Conservation (phyloP, 2,797 vertebrate genomes). For the Cephalopachus bancanus region DNA sequence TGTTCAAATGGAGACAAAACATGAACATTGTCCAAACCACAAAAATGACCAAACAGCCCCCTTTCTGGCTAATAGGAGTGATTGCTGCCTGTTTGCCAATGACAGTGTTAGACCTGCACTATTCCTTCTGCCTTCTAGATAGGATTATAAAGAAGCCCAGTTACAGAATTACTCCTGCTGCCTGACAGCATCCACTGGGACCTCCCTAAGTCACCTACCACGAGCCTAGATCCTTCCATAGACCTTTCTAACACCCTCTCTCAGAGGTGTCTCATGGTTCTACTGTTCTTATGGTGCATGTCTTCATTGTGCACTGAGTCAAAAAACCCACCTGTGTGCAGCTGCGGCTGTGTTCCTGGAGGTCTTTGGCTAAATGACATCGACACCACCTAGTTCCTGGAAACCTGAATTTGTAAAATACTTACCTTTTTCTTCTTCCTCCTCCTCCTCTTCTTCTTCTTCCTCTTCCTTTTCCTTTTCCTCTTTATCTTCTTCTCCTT, state of each 20-base stretch:
- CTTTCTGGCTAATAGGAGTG: too few relatives aligned
- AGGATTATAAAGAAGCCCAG: not conserved
- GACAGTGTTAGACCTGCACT: not conserved
- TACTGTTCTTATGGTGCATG: accelerated
- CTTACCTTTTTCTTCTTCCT: not conserved
- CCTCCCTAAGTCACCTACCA: not conserved
- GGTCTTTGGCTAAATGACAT: not conserved
- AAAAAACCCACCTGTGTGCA: not conserved
- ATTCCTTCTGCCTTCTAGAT: not conserved
- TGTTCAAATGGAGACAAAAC: not conserved
- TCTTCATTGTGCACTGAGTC: not conserved
- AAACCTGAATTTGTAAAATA: not conserved
- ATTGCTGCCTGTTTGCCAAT: not conserved
- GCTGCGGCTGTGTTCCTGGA: not conserved
- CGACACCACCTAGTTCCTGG: not conserved
- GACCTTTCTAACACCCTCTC: not conserved
- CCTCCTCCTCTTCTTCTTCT: too few relatives aligned
- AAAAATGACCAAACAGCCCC: not conserved
- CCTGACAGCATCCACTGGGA: not conserved
- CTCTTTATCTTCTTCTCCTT: too few relatives aligned
- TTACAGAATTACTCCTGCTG: not conserved
- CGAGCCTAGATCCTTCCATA: not conserved
- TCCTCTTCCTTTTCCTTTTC: too few relatives aligned
- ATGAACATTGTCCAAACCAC: not conserved
- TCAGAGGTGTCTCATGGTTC: not conserved